Evolutionary conservation across 2,113 vertebrate species (phyloP).

Genomic region (Grammomys dolichurus): DNA sequence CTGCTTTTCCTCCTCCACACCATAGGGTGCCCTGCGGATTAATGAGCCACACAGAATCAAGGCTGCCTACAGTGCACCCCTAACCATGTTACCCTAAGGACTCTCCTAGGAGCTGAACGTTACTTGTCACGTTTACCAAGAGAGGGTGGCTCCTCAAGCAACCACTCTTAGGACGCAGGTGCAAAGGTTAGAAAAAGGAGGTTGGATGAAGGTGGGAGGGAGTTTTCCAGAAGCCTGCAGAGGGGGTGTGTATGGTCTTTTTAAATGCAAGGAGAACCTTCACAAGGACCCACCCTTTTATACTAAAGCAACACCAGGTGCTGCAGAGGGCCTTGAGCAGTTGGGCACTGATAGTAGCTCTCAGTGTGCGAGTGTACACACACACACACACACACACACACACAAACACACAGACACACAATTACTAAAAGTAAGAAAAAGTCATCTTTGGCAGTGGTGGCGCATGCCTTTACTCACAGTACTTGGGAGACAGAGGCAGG

Average conservation of each 20-base stretch:
- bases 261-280: background rate
- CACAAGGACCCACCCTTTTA: background rate
- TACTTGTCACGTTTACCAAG: background rate
- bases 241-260: background rate
- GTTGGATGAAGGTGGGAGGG: background rate
- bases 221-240: background rate
- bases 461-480: background rate
- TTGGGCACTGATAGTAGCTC: background rate
- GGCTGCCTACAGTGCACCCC: background rate
- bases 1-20: background rate
- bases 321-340: background rate
- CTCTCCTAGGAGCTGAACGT: too few relatives aligned
- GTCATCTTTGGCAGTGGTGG: background rate
- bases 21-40: background rate
- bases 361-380: too few relatives aligned
- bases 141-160: background rate
- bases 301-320: background rate
- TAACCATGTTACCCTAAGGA: background rate
- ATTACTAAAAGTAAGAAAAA: too few relatives aligned
- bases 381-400: background rate
- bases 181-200: background rate
- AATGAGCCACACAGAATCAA: background rate
- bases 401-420: background rate
- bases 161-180: background rate
- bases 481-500: background rate